Evolutionary conservation across 92 coral and sea anemone genomes (phyloP).

Genomic region (Pocillopora grandis): DNA sequence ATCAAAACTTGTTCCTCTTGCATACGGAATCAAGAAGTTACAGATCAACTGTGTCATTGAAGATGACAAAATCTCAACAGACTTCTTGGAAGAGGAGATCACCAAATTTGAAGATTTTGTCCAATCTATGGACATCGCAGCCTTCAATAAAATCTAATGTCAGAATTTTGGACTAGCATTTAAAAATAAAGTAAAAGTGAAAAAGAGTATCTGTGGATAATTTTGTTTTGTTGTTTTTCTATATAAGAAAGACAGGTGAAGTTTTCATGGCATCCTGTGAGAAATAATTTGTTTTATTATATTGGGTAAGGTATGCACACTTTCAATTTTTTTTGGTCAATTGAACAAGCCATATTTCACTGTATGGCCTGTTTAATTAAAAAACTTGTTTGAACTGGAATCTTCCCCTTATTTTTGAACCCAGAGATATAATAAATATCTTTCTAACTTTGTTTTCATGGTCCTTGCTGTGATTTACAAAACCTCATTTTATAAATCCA

Average conservation of each 20-base stretch:
- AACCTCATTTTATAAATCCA: too few species aligned
- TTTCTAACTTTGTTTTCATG: too few species aligned
- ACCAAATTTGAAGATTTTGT: constrained; percentile 77
- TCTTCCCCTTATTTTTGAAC: too few species aligned
- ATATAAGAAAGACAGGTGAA: not conserved
- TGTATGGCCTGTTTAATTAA: not conserved
- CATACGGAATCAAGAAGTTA: constrained; percentile 90
- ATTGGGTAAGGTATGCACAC: too few species aligned
- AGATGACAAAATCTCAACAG: constrained; percentile 94
- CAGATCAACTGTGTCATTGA: constrained; percentile 88
- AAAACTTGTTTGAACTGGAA: too few species aligned
- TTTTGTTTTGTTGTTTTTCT: not conserved
- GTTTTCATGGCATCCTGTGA: not conserved
- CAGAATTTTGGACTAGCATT: not conserved
- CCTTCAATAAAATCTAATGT: constrained; percentile 88
- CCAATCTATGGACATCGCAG: constrained; percentile 94
- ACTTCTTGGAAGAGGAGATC: constrained; percentile 84
- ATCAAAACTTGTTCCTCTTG: constrained; percentile 83
- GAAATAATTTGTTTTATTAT: too few species aligned
- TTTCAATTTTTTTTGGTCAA: too few species aligned
- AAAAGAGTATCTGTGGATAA: not conserved
- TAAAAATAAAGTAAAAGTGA: not conserved
- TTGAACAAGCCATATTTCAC: too few species aligned
- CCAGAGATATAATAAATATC: too few species aligned
- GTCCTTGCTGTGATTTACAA: too few species aligned